Base-by-base conservation (phyloP, 2,113 vertebrate species). In the Elanoides forficatus region DNA sequence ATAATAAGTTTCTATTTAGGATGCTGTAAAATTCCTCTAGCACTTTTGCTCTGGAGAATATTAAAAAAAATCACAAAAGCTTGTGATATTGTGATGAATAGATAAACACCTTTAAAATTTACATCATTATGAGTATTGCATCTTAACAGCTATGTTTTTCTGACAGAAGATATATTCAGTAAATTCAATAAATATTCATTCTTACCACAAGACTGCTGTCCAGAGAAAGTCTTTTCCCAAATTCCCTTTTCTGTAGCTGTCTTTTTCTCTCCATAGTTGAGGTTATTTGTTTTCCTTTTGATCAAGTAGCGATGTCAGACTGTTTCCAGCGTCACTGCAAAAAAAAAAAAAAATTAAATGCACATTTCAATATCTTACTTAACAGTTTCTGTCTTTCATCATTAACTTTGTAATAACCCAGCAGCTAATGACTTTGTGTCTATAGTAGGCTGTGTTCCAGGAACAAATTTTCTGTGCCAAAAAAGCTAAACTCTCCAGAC, bases 181-280 rank as follows among this genome's bases (percentile, higher is more conserved):
- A 95, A 97, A 97, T 91, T 67, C 36, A 87, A 42, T 50, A 91
- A 97, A 97, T 96, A 97, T 92, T 95, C 83, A 95, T 97, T 96
- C 99, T 99, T 97, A 99, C 99, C 99, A 98, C 97, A 52, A 98
- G 97, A 96, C 98, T 97, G 97, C 98, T 98, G 95, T 99, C 98
- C 95, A 98, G 98, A 97, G 98, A 99, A 88, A 98, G 95, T 68
- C 98, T 98, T 97, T 99, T 99, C 68, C 98, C 97, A 95, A 97
- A 98, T 89, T 98, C 98, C 56, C 97, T 98, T 96, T 98, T 98
- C 93, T 98, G 98, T 87, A 98, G 97, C 90, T 98, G 98, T 94
- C 98, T 97, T 97, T 96, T 98, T 96, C 97, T 95, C 90, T 98
- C 98, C 98, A 98, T 98, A 93, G 91, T 85, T 95, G 94, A 96